Evolutionary conservation across 2,113 vertebrate genomes (phyloP).

Genomic region (Patagioenas fasciata): DNA sequence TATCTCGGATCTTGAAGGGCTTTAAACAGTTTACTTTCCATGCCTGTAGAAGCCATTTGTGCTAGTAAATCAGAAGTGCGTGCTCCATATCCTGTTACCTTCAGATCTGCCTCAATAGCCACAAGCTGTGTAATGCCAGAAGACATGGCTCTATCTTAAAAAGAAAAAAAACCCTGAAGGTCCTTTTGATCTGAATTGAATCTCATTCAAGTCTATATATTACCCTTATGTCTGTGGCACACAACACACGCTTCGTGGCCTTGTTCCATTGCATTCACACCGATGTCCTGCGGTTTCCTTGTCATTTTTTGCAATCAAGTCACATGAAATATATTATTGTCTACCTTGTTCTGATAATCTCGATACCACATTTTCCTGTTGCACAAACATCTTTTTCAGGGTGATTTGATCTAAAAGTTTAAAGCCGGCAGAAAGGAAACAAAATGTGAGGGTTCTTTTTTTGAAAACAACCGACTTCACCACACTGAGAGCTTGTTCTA

Average conservation of each 20-base stretch:
- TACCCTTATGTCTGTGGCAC: background rate
- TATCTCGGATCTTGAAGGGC: constrained; percentile 42
- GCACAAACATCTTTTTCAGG: constrained; percentile 73
- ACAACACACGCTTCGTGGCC: background rate
- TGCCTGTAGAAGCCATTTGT: constrained; percentile 9
- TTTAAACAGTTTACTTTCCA: constrained; percentile 49
- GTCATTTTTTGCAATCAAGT: constrained; percentile 55
- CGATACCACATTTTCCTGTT: constrained; percentile 79
- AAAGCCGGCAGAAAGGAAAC: constrained; percentile 62
- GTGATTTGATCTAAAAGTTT: constrained; percentile 68
- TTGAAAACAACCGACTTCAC: constrained; percentile 16
- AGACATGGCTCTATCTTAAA: constrained; percentile 19
- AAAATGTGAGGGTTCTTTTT: constrained; percentile 35
- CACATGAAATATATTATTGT: constrained; percentile 65
- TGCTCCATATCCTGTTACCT: constrained; percentile 39
- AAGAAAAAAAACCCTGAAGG: background rate
- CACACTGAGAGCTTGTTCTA: constrained; percentile 21
- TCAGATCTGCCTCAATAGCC: constrained; percentile 38
- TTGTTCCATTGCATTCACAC: constrained; percentile 25
- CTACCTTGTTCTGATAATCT: constrained; percentile 74
- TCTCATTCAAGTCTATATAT: constrained; percentile 29
- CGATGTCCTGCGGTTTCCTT: constrained; percentile 25
- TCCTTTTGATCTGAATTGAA: constrained; percentile 43
- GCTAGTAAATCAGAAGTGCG: constrained; percentile 6
- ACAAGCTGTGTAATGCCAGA: constrained; percentile 46